Percentiles rank a stretch among this genome's conserved stretches.
phyloP scores from a whole-genome alignment of 2,113 vertebrate species.

The Nyctibius bracteatus region DNA sequence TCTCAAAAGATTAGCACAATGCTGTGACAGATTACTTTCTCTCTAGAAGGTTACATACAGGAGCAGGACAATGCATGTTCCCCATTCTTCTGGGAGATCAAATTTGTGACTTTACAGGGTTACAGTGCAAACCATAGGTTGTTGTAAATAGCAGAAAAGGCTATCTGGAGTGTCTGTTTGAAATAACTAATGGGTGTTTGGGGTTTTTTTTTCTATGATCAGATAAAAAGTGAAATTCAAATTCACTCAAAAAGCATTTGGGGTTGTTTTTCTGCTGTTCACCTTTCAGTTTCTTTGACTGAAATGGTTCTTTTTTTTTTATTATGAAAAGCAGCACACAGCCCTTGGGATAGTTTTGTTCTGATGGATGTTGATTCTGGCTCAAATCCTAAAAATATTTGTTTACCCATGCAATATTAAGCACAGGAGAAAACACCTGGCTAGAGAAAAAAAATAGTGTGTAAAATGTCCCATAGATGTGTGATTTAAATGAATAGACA shows the following conservation, averaged over 20 bases:
- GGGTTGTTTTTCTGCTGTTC: rapidly evolving
- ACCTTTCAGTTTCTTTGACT: neutral
- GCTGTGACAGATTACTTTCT: neutral
- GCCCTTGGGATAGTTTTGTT: neutral
- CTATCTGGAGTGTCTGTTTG: neutral
- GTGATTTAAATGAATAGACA: neutral
- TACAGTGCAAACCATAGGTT: neutral
- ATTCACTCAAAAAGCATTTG: neutral
- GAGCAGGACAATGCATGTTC: neutral
- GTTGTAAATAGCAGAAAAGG: neutral
- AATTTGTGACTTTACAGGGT: neutral
- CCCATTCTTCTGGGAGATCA: neutral
- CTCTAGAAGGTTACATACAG: neutral
- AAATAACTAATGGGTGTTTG: neutral
- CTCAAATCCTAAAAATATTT: neutral
- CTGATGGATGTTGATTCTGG: neutral
- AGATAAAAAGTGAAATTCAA: neutral
- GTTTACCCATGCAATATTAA: neutral
- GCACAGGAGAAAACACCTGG: neutral
- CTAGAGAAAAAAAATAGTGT: neutral
- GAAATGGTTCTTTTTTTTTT: neutral
- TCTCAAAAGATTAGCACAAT: neutral
- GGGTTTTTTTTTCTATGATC: neutral
- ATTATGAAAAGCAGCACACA: neutral
- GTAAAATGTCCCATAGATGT: neutral